Base-by-base conservation (phyloP, 2,113 vertebrate species). In the Scopus umbretta region DNA sequence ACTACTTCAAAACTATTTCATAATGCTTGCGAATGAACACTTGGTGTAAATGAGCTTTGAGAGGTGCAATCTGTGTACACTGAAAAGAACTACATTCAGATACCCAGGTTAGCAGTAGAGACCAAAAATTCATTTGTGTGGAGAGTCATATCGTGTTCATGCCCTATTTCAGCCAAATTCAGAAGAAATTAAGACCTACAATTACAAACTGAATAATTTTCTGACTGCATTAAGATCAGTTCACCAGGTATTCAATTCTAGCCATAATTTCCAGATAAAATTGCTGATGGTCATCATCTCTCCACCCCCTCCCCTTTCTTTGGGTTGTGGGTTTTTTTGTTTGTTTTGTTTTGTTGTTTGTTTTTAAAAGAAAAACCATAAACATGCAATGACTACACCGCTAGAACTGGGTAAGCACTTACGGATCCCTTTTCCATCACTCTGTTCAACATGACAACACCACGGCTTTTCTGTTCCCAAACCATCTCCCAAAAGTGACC, bases 401-500 rank as follows among this genome's bases (percentile, higher is more conserved):
- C 9, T 10, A 75, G 40, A 55, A 7, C 14, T 3, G 9, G 34
- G 32, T 26, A 40, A 92, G 62, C 56, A 98, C 99, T 99, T 97
- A 99, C 99, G 22, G 99, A 99, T 96, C 99, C 99, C 97, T 99
- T 99, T 97, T 99, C 99, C 93, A 99, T 98, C 95, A 99, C 98
- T 81, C 99, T 98, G 98, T 99, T 99, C 91, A 99, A 98, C 99
- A 99, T 99, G 96, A 99, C 99, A 16, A 99, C 99, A 22, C 99
- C 99, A 36, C 97, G 98, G 96, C 98, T 99, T 93, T 98, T 98
- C 98, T 99, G 99, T 96, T 99, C 99, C 99, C 99, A 99, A 92
- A 99, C 99, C 99, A 99, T 99, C 98, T 99, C 99, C 99, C 99
- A 99, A 45, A 99, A 99, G 97, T 99, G 99, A 83, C 99, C 99